phyloP scores from a whole-genome alignment of 2,888 invertebrate genomes.

The Ypsolopha sequella region DNA sequence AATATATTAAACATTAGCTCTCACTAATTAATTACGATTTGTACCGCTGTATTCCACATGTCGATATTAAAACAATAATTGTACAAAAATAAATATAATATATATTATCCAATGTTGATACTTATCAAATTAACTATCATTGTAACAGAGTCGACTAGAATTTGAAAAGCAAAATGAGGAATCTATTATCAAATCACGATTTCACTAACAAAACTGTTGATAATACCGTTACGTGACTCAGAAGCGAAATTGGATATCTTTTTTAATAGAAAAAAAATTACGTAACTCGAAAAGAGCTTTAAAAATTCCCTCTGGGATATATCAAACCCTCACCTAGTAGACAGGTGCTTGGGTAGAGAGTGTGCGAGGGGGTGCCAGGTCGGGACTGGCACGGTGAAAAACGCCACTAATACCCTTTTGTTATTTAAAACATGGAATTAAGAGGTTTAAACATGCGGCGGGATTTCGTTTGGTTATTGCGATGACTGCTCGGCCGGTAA shows the following conservation, averaged over 20 bases:
- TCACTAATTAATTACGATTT: no score
- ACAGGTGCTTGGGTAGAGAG: conserved; percentile 27
- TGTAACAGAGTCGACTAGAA: no score
- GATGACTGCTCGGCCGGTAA: no score
- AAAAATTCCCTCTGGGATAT: conserved; percentile 10
- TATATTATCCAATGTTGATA: no score
- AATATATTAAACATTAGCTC: no score
- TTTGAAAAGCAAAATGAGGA: no score
- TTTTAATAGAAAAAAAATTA: conserved; percentile 8
- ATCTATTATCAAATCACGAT: neutral
- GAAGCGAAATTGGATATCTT: neutral
- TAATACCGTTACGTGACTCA: neutral
- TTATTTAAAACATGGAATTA: conserved; percentile 51
- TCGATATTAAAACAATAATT: no score
- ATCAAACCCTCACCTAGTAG: conserved; percentile 26
- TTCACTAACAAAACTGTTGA: neutral
- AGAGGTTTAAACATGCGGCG: conserved; percentile 26
- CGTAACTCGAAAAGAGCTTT: neutral
- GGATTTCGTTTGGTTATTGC: neutral
- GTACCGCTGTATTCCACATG: no score
- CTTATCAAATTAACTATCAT: no score
- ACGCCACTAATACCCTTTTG: conserved; percentile 47
- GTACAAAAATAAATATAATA: no score
- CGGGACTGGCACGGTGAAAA: conserved; percentile 43
- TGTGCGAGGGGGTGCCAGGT: conserved; percentile 28